Conservation (phyloP, 2,888 invertebrate species). For the Eupelmus urozonus region DNA sequence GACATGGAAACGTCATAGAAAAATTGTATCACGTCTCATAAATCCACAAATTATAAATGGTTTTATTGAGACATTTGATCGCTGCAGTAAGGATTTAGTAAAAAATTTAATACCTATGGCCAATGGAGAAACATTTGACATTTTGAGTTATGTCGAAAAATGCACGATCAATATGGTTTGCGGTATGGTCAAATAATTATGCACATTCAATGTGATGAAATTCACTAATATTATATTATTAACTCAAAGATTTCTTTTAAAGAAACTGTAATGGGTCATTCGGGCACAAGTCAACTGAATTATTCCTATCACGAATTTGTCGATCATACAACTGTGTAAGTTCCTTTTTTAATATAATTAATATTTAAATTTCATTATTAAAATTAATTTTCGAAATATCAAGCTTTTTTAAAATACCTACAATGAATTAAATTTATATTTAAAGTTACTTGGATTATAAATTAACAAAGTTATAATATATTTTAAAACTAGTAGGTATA, state of each 20-base stretch:
- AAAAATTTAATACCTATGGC: constrained; percentile 53
- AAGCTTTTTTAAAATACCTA: no score
- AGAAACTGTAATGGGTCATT: constrained; percentile 62
- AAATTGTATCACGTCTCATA: constrained; percentile 60
- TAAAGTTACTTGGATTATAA: no score
- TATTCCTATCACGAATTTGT: constrained; percentile 56
- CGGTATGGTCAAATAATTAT: no score
- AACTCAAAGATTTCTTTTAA: background rate
- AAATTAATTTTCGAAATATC: constrained; percentile 1
- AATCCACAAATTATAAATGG: constrained; percentile 55
- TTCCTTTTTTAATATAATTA: no score
- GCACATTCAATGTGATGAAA: no score
- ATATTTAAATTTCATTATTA: background rate
- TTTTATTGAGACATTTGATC: constrained; percentile 58
- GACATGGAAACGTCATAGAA: constrained; percentile 61
- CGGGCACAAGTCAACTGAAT: constrained; percentile 49
- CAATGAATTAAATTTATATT: no score
- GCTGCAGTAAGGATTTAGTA: constrained; percentile 54
- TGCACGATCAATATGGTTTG: constrained; percentile 60
- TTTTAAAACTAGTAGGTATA: no score
- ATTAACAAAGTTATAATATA: no score
- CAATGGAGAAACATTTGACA: constrained; percentile 59
- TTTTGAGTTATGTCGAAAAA: constrained; percentile 53
- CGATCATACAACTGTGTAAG: constrained; percentile 58
- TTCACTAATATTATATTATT: background rate